A percentile compares a stretch with the other conserved stretches of the same genome.
These are phyloP conservation scores for Eumeta japonica DNA, from an alignment of 1,140 invertebrate species.

Conservation along the genomic window DNA sequence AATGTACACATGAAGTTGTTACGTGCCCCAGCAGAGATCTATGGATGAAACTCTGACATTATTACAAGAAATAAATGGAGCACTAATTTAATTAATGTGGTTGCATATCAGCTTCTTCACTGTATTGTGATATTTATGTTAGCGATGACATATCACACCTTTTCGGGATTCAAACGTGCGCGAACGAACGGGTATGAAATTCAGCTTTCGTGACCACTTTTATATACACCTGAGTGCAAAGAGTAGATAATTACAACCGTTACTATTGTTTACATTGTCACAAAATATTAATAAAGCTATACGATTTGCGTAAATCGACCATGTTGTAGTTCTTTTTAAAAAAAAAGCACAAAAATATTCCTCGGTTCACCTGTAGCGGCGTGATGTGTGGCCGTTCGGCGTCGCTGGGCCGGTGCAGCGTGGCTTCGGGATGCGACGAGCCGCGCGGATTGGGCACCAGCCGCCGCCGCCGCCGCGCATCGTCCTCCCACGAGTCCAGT, in stretches of 20 bases:
- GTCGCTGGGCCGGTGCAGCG: slow-evolving; percentile 82
- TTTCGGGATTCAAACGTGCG: no score
- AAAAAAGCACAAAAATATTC: slow-evolving; percentile 1
- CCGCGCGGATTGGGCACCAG: slow-evolving; percentile 95
- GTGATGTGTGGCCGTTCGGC: slow-evolving; percentile 91
- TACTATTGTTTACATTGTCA: neutral
- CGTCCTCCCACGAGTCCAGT: slow-evolving; percentile 98
- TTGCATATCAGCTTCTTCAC: no score
- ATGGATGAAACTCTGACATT: no score
- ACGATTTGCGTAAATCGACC: no score
- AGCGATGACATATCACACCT: no score
- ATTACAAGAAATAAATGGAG: no score
- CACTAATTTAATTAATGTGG: no score
- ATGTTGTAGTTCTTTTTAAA: neutral
- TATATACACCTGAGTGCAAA: neutral
- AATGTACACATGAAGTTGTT: no score
- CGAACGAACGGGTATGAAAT: neutral
- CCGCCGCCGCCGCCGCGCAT: slow-evolving; percentile 88
- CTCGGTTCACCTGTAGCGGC: slow-evolving; percentile 68
- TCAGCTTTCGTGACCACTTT: neutral
- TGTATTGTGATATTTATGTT: no score
- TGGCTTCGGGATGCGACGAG: slow-evolving; percentile 88
- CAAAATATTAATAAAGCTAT: neutral
- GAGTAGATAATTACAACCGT: neutral
- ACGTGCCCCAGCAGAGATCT: no score